Evolutionary conservation across 1,140 invertebrate genomes (phyloP), one percentile per base, ranked within the genome.

Genomic region (Heliconius hermathena): DNA sequence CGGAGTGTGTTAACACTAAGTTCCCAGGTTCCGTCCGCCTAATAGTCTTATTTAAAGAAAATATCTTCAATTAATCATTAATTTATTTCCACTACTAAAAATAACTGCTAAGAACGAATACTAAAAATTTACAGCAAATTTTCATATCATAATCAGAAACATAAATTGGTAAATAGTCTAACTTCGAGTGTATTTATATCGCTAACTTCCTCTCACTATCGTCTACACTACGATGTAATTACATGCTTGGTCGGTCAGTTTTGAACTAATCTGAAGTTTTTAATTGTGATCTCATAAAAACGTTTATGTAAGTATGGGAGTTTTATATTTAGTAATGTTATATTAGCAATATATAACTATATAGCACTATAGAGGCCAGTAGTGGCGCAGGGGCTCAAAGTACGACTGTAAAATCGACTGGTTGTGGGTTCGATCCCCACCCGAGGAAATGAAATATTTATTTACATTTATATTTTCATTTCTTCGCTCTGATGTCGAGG

Each of bases 221-320:
- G 26, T 29, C 26, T 66, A 66, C 54, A 41, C 4, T 22, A 33
- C 41, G n/a, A n/a, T n/a, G 33, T 49, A 72, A 77, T 77, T 49
- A 73, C 76, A 73, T 20, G 66, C 18, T 57, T 60, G 72, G 36
- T 11, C 41, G 46, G 72, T 36, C 36, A 78, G 77, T 73, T 78
- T 66, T 54, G 72, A 78, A 78, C 71, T 54, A 26, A 78, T 78
- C 33, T 66, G 26, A 78, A 78, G 77, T 78, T 78, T 73, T 78
- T 73, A 78, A 78, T 78, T 78, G 33, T 73, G 73, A 78, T 22
- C 70, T 38, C 77, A 72, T 78, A 71, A 73, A 57, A 52, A 26
- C n/a, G 46, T 46, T 71, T 73, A 8, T 73, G 20, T 71, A 20
- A 33, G 70, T 71, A 71, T 18, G 1, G 1, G 0, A 71, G 26